A percentile compares a stretch with the other conserved stretches of the same genome.
Evolutionary conservation across 64 coral and sea anemone species (phyloP).

Genomic region (Cladopsammia gracilis): DNA sequence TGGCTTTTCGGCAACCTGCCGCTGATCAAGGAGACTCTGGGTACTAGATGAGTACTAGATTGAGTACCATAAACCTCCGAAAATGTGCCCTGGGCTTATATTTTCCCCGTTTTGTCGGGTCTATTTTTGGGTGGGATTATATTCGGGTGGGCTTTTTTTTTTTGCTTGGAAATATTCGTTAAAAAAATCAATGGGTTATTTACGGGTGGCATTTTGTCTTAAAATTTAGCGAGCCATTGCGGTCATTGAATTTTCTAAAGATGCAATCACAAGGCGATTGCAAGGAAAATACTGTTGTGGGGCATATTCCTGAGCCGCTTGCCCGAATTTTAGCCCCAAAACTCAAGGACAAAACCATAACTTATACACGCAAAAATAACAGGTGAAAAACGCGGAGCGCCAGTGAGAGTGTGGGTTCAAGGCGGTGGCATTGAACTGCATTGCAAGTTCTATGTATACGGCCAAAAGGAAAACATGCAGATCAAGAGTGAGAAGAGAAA

Average conservation of each 20-base stretch:
- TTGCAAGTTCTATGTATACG: background rate
- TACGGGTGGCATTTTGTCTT: background rate
- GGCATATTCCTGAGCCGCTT: background rate
- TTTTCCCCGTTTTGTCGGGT: no score
- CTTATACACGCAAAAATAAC: conserved; percentile 27
- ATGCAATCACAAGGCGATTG: no score
- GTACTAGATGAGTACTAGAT: no score
- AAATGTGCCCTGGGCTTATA: no score
- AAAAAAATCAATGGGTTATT: background rate
- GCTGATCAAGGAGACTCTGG: no score
- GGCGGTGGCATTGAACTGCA: conserved; percentile 38
- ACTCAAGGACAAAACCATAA: background rate
- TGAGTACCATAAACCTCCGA: no score
- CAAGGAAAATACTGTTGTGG: background rate
- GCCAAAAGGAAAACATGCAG: conserved; percentile 3
- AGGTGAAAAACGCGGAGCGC: conserved; percentile 3
- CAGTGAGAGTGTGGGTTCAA: conserved; percentile 27
- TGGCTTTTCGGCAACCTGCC: no score
- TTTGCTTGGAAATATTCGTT: background rate
- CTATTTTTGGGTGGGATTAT: no score
- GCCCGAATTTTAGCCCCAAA: background rate
- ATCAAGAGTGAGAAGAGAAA: background rate
- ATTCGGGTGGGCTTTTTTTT: no score
- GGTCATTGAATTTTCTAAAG: background rate
- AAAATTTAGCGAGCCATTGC: background rate